A percentile compares a stretch with the other conserved stretches of the same genome.
phyloP scores from a whole-genome alignment of 2,888 invertebrate genomes.

The Cantharis nigra region DNA sequence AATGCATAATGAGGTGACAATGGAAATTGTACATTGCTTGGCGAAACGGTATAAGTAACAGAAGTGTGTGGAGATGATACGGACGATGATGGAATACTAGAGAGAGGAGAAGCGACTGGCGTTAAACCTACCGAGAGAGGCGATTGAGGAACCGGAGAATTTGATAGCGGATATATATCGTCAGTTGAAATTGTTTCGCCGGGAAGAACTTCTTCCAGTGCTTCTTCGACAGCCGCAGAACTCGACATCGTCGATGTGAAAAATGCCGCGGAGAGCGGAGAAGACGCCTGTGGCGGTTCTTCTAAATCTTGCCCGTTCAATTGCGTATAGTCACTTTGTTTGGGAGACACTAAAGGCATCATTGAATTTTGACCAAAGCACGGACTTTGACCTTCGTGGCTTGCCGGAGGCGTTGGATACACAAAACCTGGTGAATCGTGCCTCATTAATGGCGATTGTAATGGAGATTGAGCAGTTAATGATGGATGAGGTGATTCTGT shows the following conservation, averaged over 20 bases:
- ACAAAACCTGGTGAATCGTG: slow-evolving; percentile 77
- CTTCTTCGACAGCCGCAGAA: slow-evolving; percentile 85
- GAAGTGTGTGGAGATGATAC: slow-evolving; percentile 49
- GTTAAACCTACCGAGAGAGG: slow-evolving; percentile 60
- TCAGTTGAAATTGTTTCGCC: slow-evolving; percentile 70
- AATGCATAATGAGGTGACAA: slow-evolving; percentile 59
- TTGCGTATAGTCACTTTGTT: slow-evolving; percentile 51
- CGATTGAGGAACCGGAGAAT: slow-evolving; percentile 66
- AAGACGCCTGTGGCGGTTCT: slow-evolving; percentile 74
- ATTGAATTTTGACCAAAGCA: slow-evolving; percentile 53
- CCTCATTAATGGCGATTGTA: slow-evolving; percentile 66
- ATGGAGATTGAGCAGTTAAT: slow-evolving; percentile 62
- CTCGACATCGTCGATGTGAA: slow-evolving; percentile 85
- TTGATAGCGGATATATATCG: slow-evolving; percentile 56
- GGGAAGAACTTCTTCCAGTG: slow-evolving; percentile 81
- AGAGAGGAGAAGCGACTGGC: slow-evolving; percentile 60
- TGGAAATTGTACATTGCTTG: slow-evolving; percentile 51
- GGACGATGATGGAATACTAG: slow-evolving; percentile 47
- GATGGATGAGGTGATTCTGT: slow-evolving; percentile 54
- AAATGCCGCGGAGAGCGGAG: slow-evolving; percentile 81
- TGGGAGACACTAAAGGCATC: slow-evolving; percentile 55
- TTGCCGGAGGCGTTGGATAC: slow-evolving; percentile 87
- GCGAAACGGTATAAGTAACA: slow-evolving; percentile 53
- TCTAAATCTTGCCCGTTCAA: slow-evolving; percentile 58
- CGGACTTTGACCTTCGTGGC: slow-evolving; percentile 80